Percentiles rank a stretch among this genome's conserved stretches.
These are phyloP conservation scores for Nebria ingens DNA, from an alignment of 1,140 invertebrate species.

Conservation along the genomic window DNA sequence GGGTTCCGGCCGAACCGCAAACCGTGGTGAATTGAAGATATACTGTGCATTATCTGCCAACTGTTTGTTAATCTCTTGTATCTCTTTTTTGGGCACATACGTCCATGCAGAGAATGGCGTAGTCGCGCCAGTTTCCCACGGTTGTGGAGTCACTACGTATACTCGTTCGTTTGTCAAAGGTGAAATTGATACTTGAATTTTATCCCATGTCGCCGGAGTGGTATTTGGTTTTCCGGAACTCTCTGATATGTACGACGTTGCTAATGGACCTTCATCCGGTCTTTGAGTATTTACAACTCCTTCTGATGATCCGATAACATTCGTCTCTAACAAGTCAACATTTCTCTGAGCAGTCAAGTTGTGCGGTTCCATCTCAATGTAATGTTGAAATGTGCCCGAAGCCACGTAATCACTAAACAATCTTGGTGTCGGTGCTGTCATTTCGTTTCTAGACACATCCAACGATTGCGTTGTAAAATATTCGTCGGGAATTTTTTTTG, in stretches of 20 bases:
- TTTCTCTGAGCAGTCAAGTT: constrained; percentile 23
- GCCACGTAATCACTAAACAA: constrained; percentile 18
- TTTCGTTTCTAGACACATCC: constrained; percentile 20
- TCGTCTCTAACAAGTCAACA: constrained; percentile 21
- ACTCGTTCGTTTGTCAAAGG: constrained; percentile 63
- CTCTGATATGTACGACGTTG: neutral
- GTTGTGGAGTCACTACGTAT: constrained; percentile 64
- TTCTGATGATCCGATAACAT: constrained; percentile 22
- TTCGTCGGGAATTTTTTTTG: constrained; percentile 65
- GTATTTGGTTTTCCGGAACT: constrained; percentile 12
- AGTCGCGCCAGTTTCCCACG: constrained; percentile 24
- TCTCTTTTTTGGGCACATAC: constrained; percentile 27
- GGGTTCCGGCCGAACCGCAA: constrained; percentile 44
- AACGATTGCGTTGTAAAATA: constrained; percentile 54
- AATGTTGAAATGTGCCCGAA: constrained; percentile 31
- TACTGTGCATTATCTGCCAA: constrained; percentile 25
- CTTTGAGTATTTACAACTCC: constrained; percentile 16
- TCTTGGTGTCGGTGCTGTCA: constrained; percentile 19
- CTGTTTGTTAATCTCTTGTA: constrained; percentile 25
- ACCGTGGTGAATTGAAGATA: constrained; percentile 46
- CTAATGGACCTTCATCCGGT: neutral
- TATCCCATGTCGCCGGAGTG: constrained; percentile 41
- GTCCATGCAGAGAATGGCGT: constrained; percentile 24
- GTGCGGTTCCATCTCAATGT: constrained; percentile 32
- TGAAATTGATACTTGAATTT: constrained; percentile 55